Base-by-base conservation (phyloP, 1,140 invertebrate genomes). In the Melitaea cinxia region DNA sequence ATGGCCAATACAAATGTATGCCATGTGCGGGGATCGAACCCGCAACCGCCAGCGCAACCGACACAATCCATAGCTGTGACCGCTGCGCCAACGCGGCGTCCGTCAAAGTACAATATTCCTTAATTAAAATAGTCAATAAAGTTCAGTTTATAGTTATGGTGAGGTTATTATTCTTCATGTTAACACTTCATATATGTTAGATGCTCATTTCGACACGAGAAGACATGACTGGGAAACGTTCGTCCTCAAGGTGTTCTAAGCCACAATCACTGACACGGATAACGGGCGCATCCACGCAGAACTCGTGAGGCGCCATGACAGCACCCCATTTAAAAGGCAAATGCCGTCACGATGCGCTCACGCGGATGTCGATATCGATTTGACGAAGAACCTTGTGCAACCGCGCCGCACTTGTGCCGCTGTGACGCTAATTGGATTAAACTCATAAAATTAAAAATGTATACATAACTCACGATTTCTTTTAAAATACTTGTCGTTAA, bases 311-410 rank as follows among this genome's bases (percentile, higher is more conserved):
- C 75, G 75, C 75, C 80, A 65, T 72, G 75, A 76, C 78, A 80
- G 76, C 73, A 72, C 63, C 63, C 75, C 72, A 85, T 85, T 85
- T 85, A 81, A 80, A 85, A 88, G 74, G 82, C 82, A 83, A 88
- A 86, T 85, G 77, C 76, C 74, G 77, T 84, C 85, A 83, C 83
- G 85, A 86, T 77, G 77, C 64, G 75, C 77, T 75, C 72, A 78
- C 73, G 76, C 82, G 73, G 77, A 80, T 83, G 60, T 74, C 65
- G 73, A 75, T 82, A 74, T 77, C 69, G 70, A 59, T 66, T 66
- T 66, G 64, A 60, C 56, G 57, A 54, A 57, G 56, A 55, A 52
- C 50, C 61, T 66, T 66, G 57, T 66, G 64, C 50, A 66, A 66
- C 50, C 14, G 56, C 30, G 21, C 49, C 19, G 42, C 57, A 66